These are phyloP conservation scores for Bagarius yarrelli DNA, from an alignment of 2,113 vertebrate species.

Conservation along the genomic window DNA sequence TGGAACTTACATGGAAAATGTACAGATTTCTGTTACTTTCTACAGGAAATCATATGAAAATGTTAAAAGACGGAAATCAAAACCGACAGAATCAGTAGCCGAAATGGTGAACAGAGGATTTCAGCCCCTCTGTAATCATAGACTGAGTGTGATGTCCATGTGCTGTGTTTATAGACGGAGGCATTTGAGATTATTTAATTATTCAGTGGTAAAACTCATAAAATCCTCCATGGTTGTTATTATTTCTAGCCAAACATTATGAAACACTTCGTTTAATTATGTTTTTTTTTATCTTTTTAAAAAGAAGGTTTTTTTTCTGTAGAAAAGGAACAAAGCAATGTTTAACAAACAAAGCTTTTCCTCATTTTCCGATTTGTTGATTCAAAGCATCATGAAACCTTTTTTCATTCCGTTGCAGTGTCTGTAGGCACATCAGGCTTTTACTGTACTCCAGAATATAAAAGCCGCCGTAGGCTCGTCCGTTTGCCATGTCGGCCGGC, in stretches of 20 bases:
- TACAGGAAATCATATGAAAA: background rate
- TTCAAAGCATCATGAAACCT: background rate
- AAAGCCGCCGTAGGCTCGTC: background rate
- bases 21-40: too few relatives aligned
- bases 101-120: background rate
- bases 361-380: background rate
- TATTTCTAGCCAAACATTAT: background rate
- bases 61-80: background rate
- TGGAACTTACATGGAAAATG: too few relatives aligned
- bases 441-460: conserved; percentile 26
- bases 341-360: background rate
- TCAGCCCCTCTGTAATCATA: too few relatives aligned
- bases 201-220: background rate
- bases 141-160: too few relatives aligned
- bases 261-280: background rate
- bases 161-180: background rate
- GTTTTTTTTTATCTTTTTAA: background rate
- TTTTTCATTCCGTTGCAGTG: conserved; percentile 13
- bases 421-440: background rate
- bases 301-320: background rate
- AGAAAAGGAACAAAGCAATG: background rate
- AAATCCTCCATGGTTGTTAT: background rate
- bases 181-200: background rate
- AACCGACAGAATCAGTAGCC: too few relatives aligned
- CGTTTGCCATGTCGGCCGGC: background rate